Base-by-base conservation (phyloP, 2,888 invertebrate genomes). In the Margaritifera margaritifera region DNA sequence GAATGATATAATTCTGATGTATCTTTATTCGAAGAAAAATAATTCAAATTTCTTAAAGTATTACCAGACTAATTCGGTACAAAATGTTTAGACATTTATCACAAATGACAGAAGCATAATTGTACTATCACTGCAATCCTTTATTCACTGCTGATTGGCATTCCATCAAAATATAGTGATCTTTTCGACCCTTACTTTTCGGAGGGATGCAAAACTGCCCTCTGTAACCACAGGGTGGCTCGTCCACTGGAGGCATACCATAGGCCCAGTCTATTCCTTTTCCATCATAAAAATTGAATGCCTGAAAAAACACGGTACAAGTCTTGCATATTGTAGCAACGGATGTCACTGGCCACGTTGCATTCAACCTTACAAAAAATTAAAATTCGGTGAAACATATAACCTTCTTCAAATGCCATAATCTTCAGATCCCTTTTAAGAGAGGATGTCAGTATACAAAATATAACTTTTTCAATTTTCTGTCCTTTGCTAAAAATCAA, bases 161-260 rank as follows among this genome's bases (percentile, higher is more conserved):
- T 11, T 42, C 11, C 11, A 42, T 15, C 15, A 42, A 42, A 42
- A 42, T 1, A 42, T 42, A 2, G 42, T 15, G 2, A 42, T 11
- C 2, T 42, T 42, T 42, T 42, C 15, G n/a, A 25, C 18, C 71
- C 82, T 71, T 74, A 86, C 86, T 80, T 72, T 80, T 81, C 8
- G 77, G 68, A 8, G 80, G 77, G 50, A 95, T 94, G 90, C 97
- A 97, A 89, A 95, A 94, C 91, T 96, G 95, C 66, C 94, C 95
- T 53, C 93, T 92, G 89, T 96, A 97, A n/a, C 97, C 97, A 89
- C 97, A 97, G 42, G 92, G 91, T 1, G 97, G 97, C 84, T 95
- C 95, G 3, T 96, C 95, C 22, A 94, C 92, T 0, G 97, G 97
- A 55, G 94, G 94, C 60, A 91, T 91, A 15, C 93, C 93, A 19